Evolutionary conservation across 2,888 invertebrate species (phyloP), one percentile per base, ranked within the genome.

Genomic region (Tenthredo scrophulariae): DNA sequence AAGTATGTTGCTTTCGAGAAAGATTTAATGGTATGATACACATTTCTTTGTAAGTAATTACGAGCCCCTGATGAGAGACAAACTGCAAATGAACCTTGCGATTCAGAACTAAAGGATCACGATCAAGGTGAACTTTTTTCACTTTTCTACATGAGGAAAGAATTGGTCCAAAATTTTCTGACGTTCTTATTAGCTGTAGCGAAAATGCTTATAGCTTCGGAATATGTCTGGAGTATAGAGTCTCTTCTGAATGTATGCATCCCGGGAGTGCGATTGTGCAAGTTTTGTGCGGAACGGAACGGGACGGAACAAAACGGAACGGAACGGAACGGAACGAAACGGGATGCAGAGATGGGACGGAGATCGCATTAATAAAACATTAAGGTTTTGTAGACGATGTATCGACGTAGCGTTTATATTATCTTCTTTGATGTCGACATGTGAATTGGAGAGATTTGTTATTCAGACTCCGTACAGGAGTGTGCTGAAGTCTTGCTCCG

Each of bases 381-480:
- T 91, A 93, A 92, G 93, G 92, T 92, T 93, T 93, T 92, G 92
- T 91, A 91, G 93, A 92, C 91, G 92, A 93, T 93, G 92, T 93
- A 93, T 93, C 93, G 93, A 93, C 93, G 93, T 92, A 93, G 93
- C 92, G 93, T 93, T 93, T 93, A 93, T 93, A 93, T 93, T 93
- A 93, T 93, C 93, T 93, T 93, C 93, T 93, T 93, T 92, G 93
- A 93, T 93, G 93, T 93, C 93, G 93, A 93, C 93, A 93, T 93
- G 93, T 93, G 93, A 93, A 93, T 93, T 93, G 93, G 93, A 93
- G 93, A 93, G 93, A 93, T 93, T 93, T 93, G 93, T 93, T 93
- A 93, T 93, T 93, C 93, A 93, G 92, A 91, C 92, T 93, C 91
- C 92, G 92, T 91, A 92, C 92, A 91, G 92, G 92, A 92, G 92